Evolutionary conservation across 2,113 vertebrate genomes (phyloP).

Genomic region (Rhabdornis inornatus): DNA sequence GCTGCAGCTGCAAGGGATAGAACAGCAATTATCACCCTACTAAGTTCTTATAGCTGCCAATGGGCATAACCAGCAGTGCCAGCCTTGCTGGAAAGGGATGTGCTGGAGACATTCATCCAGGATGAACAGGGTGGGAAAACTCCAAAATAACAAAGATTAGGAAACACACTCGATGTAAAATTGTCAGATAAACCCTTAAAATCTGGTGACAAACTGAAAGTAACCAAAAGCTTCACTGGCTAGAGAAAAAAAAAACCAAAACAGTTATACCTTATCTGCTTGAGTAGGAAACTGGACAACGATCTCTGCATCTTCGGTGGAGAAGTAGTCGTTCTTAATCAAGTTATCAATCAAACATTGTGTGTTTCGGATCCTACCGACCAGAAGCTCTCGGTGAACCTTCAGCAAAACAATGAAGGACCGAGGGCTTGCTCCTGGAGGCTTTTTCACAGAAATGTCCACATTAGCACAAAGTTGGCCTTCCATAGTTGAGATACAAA

Average conservation of each 20-base stretch:
- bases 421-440: neutral
- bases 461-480: neutral
- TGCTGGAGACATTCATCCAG: neutral
- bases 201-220: neutral
- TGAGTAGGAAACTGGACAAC: slow-evolving; percentile 79
- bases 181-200: neutral
- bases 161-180: neutral
- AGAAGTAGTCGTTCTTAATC: slow-evolving; percentile 81
- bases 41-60: neutral
- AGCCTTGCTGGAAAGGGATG: neutral
- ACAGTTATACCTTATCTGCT: slow-evolving; percentile 83
- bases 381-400: slow-evolving; percentile 82
- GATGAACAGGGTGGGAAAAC: neutral
- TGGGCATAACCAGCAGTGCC: neutral
- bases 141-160: neutral
- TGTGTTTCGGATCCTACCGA: slow-evolving; percentile 80
- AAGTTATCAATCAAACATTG: slow-evolving; percentile 92
- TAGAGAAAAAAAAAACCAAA: neutral
- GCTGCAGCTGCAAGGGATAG: neutral
- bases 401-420: slow-evolving; percentile 73
- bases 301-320: slow-evolving; percentile 87
- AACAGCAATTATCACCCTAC: neutral
- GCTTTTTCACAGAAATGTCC: neutral
- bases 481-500: slow-evolving; percentile 61
- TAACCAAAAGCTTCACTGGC: neutral